Conservation (phyloP, 2,797 vertebrate species). For the Euphonia xanthogaster region DNA sequence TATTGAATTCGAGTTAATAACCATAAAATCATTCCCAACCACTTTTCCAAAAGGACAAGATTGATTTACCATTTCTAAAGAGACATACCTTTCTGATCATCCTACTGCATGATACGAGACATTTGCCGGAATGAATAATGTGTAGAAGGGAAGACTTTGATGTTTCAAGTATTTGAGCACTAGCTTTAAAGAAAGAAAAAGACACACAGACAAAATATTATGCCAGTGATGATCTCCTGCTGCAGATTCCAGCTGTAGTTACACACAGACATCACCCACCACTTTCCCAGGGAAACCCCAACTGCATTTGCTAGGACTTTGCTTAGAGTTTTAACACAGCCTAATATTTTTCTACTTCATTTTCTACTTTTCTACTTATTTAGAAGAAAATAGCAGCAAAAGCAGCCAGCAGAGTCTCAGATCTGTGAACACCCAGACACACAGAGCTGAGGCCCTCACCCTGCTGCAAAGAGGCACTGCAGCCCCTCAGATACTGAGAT, state of each 20-base stretch:
- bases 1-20: background rate
- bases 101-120: background rate
- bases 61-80: slow-evolving; percentile 38
- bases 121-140: slow-evolving; percentile 28
- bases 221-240: background rate
- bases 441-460: slow-evolving; percentile 57
- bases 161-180: slow-evolving; percentile 24
- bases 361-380: background rate
- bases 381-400: background rate
- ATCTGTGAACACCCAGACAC: background rate
- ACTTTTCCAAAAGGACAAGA: slow-evolving; percentile 9
- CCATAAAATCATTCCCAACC: background rate
- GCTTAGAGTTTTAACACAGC: background rate
- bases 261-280: background rate
- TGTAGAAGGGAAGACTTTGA: slow-evolving; percentile 31
- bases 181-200: background rate
- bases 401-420: background rate
- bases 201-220: background rate
- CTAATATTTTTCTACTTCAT: background rate
- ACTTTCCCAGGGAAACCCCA: background rate
- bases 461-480: slow-evolving; percentile 30
- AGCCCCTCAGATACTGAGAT: background rate
- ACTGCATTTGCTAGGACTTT: background rate
- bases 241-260: background rate
- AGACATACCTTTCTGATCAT: slow-evolving; percentile 34